A percentile compares a stretch with the other conserved stretches of the same genome.
These are phyloP conservation scores for Cathartes aura DNA, from an alignment of 2,113 vertebrate genomes.

Conservation along the genomic window DNA sequence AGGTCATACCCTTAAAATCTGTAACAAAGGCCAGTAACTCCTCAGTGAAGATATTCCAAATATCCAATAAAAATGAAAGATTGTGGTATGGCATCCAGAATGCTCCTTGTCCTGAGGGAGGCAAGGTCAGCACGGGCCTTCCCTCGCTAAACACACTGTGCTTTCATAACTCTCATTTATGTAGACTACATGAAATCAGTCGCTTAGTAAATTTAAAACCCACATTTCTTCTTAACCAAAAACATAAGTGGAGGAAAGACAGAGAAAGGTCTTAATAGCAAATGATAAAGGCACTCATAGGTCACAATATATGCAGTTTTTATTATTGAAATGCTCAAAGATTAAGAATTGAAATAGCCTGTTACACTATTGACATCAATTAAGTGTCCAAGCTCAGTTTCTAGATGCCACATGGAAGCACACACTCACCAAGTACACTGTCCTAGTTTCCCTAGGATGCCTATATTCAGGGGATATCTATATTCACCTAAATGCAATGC, in stretches of 20 bases:
- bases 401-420: neutral
- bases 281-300: neutral
- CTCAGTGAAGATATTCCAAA: constrained; percentile 26
- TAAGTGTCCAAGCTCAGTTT: neutral
- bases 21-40: neutral
- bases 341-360: neutral
- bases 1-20: neutral
- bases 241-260: neutral
- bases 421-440: neutral
- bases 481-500: neutral
- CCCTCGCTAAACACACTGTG: neutral
- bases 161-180: constrained; percentile 49
- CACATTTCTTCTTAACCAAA: constrained; percentile 49
- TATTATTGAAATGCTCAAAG: neutral
- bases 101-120: constrained; percentile 24
- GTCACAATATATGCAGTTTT: neutral
- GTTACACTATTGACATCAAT: neutral
- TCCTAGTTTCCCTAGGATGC: neutral
- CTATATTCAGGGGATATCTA: neutral
- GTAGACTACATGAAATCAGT: neutral
- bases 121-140: constrained; percentile 26
- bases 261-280: neutral
- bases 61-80: constrained; percentile 56
- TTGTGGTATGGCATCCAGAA: constrained; percentile 23
- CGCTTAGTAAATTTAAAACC: neutral